Evolutionary conservation across 2,113 vertebrate genomes (phyloP).

Genomic region (Eonycteris spelaea): DNA sequence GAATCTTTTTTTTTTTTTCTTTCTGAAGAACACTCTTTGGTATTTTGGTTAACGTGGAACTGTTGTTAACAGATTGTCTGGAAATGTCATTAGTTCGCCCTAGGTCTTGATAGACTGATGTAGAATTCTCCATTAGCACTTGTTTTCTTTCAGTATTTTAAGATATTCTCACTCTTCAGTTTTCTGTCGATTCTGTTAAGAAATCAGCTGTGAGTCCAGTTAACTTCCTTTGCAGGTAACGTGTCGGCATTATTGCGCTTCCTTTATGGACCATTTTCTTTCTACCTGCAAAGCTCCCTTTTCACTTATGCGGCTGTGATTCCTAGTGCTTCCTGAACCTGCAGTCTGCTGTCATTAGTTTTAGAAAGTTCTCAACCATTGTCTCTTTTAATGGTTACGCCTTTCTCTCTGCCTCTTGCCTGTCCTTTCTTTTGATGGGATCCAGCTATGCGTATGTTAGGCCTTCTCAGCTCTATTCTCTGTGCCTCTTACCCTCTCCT

Average conservation of each 20-base stretch:
- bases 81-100: not conserved
- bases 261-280: not conserved
- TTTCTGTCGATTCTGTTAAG: not conserved
- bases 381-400: not conserved
- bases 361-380: not conserved
- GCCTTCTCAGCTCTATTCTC: not conserved
- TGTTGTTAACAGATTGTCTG: not conserved
- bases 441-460: not conserved
- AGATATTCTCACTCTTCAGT: not conserved
- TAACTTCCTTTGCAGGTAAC: not conserved
- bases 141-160: not conserved
- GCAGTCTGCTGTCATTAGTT: not conserved
- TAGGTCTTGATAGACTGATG: not conserved
- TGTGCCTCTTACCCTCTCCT: not conserved
- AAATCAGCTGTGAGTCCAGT: not conserved
- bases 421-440: not conserved
- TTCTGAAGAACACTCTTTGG: not conserved
- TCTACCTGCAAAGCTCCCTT: not conserved
- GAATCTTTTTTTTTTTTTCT: not conserved
- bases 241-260: not conserved
- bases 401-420: not conserved
- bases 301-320: not conserved
- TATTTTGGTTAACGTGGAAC: not conserved
- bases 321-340: constrained; percentile 4
- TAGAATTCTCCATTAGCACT: not conserved